phyloP scores from a whole-genome alignment of 2,113 vertebrate genomes.

The Esox niger region DNA sequence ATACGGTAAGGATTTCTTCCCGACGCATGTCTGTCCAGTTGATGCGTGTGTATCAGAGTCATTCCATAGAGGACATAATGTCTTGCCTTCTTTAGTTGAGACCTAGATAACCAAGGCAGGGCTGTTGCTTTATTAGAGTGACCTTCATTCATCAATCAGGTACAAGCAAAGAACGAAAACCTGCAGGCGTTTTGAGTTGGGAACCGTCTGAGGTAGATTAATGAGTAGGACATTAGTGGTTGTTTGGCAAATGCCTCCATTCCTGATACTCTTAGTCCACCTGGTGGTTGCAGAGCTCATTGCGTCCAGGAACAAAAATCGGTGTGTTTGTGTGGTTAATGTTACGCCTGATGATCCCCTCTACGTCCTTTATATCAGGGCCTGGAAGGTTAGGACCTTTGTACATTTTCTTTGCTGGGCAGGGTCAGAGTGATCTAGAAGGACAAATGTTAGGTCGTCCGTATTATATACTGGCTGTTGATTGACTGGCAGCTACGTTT shows the following conservation, averaged over 20 bases:
- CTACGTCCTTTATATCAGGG: background rate
- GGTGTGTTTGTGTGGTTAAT: background rate
- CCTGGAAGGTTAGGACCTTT: background rate
- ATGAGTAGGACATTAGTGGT: background rate
- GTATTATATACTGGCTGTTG: too few species aligned
- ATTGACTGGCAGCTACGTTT: too few species aligned
- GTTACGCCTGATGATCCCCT: background rate
- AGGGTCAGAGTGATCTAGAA: background rate
- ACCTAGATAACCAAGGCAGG: too few species aligned
- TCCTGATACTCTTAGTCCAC: slow-evolving; percentile 62
- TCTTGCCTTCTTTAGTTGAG: too few species aligned
- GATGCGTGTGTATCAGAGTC: too few species aligned
- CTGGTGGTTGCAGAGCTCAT: slow-evolving; percentile 53
- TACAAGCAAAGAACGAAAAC: too few species aligned
- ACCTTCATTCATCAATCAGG: too few species aligned
- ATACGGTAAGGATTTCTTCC: background rate
- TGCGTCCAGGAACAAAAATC: slow-evolving; percentile 16
- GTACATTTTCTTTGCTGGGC: background rate
- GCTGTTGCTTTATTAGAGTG: too few species aligned
- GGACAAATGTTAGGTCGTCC: too few species aligned
- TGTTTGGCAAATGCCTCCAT: slow-evolving; percentile 20
- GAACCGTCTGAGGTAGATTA: too few species aligned
- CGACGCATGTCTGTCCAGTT: background rate
- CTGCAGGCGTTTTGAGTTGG: too few species aligned
- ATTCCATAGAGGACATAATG: too few species aligned